A percentile compares a stretch with the other conserved stretches of the same genome.
Conservation (phyloP, 2,113 vertebrate species). For the Pipa parva region DNA sequence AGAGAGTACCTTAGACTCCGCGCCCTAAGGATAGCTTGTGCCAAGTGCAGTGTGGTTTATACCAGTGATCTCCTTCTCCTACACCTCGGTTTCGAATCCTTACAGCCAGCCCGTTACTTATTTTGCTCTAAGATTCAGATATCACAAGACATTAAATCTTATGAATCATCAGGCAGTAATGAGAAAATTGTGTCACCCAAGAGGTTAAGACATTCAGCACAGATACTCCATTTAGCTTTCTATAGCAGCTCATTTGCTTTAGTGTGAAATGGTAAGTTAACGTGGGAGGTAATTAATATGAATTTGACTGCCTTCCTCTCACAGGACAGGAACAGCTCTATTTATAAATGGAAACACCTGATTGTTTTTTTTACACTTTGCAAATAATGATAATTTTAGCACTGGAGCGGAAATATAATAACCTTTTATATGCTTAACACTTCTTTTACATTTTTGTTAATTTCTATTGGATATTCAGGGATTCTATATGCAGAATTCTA, state of each 20-base stretch:
- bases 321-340: slow-evolving; percentile 8
- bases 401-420: slow-evolving; percentile 10
- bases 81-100: too few relatives aligned
- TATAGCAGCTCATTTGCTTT: slow-evolving; percentile 19
- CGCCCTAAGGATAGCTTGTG: too few relatives aligned
- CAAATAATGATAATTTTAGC: slow-evolving; percentile 20
- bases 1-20: too few relatives aligned
- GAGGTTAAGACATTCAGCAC: not conserved
- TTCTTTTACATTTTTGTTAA: not conserved
- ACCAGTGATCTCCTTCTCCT: too few relatives aligned
- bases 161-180: too few relatives aligned
- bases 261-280: slow-evolving; percentile 20
- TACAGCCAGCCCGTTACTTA: too few relatives aligned
- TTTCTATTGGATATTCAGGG: not conserved
- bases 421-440: not conserved
- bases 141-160: too few relatives aligned
- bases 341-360: slow-evolving; percentile 23
- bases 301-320: slow-evolving; percentile 8
- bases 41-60: too few relatives aligned
- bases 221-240: not conserved
- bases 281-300: slow-evolving; percentile 35
- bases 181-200: too few relatives aligned
- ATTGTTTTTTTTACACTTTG: slow-evolving; percentile 18
- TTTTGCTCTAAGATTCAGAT: too few relatives aligned
- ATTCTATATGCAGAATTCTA: too few relatives aligned